Base-by-base conservation (phyloP, 2,113 vertebrate species). In the Lucifuga dentata region DNA sequence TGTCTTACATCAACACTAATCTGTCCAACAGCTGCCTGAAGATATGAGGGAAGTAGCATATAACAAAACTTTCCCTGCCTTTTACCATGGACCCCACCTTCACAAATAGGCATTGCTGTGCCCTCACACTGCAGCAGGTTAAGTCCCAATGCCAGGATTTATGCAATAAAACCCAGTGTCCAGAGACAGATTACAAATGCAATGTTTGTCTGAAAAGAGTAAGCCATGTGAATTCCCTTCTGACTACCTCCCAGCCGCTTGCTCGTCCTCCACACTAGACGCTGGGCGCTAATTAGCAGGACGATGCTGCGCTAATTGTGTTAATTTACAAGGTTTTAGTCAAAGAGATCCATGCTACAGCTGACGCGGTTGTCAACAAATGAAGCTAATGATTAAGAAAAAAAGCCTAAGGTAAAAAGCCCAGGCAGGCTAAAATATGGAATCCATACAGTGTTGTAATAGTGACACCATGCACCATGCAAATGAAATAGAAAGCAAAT, bases 271-370 rank as follows among this genome's bases (percentile, higher is more conserved):
- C 93, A 93, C 92, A 94, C 91, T 90, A 95, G 94, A 95, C 94
- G 95, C 91, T 91, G 87, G 91, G 93, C 95, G 93, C 95, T 98
- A 98, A 98, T 99, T 98, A 98, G 95, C 93, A 90, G 94, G 94
- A 96, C 95, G 95, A 95, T 95, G 95, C 94, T 95, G 94, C 93
- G 93, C 95, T 98, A 98, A 99, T 98, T 98, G 96, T 95, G 95
- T 95, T 98, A 96, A 98, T 98, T 98, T 96, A 96, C 95, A 96
- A 96, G 95, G 95, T 96, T 97, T 97, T 95, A 95, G 95, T 96
- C 94, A 96, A 96, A 96, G 94, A 93, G 92, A 96, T 94, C 91
- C 90, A 93, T 92, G 93, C 93, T 94, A 94, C 92, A 93, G 92
- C 94, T 95, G 93, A 94, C 93, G 93, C 91, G 90, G 92, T 93